These are phyloP conservation scores for Rhinophrynus dorsalis DNA, from an alignment of 2,797 vertebrate genomes.

Conservation along the genomic window DNA sequence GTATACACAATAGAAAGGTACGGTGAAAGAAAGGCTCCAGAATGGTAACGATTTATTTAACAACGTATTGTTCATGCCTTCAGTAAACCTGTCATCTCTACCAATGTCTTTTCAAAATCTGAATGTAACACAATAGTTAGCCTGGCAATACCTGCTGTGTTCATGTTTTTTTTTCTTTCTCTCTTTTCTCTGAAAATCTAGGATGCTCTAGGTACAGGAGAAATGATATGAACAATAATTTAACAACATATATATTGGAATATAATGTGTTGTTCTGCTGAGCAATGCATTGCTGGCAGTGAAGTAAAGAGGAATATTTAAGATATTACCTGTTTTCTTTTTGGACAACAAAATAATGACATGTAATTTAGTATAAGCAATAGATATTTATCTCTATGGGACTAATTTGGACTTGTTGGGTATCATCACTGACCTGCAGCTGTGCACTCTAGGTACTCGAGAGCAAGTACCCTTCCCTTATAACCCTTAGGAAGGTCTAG, in stretches of 20 bases:
- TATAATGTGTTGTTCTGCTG: neutral
- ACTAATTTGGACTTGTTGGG: no score
- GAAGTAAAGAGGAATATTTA: neutral
- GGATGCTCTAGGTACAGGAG: slow-evolving; percentile 8
- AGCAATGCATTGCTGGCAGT: neutral
- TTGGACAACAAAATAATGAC: neutral
- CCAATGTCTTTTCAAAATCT: slow-evolving; percentile 50
- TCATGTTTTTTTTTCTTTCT: slow-evolving; percentile 3
- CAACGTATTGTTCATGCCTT: slow-evolving; percentile 49
- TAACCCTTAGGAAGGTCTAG: no score
- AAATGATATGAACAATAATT: slow-evolving; percentile 8
- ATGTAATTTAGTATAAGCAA: no score
- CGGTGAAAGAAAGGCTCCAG: slow-evolving; percentile 30
- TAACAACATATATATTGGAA: neutral
- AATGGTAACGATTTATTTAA: slow-evolving; percentile 48
- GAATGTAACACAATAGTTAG: slow-evolving; percentile 49
- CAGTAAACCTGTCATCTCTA: slow-evolving; percentile 50
- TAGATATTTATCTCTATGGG: no score
- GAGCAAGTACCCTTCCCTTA: no score
- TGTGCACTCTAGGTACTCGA: no score
- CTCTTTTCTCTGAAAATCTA: slow-evolving; percentile 19
- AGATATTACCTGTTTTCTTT: neutral
- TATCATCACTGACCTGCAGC: no score
- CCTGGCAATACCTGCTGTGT: slow-evolving; percentile 43
- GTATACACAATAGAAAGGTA: neutral